Evolutionary conservation across 2,797 vertebrate species (phyloP).

Genomic region (Myotis findleyi): DNA sequence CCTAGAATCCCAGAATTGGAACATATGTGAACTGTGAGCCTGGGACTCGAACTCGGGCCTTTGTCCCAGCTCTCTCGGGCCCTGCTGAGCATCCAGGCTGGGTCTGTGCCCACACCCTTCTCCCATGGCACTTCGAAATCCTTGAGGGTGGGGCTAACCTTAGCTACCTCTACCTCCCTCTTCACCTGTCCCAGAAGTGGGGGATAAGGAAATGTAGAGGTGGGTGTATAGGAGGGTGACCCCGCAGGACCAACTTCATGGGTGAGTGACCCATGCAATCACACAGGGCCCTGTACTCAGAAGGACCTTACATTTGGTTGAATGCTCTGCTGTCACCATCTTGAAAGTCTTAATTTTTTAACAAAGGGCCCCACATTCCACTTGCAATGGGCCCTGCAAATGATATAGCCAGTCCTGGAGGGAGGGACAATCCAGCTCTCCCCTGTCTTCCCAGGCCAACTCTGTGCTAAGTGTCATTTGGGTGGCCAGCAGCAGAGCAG

Average conservation of each 20-base stretch:
- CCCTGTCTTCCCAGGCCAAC: background rate
- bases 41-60: background rate
- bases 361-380: background rate
- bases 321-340: background rate
- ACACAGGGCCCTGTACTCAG: background rate
- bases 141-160: background rate
- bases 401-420: background rate
- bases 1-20: background rate
- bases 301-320: background rate
- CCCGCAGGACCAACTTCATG: too few relatives aligned
- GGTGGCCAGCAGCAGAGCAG: background rate
- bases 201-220: background rate
- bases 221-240: background rate
- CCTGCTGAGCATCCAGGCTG: background rate
- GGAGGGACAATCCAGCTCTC: background rate
- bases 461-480: background rate
- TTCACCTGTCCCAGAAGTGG: background rate
- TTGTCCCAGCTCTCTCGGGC: background rate
- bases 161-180: background rate
- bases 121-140: background rate
- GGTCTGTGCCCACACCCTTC: background rate
- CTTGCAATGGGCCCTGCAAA: background rate
- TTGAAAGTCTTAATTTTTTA: slow-evolving; percentile 31
- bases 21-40: background rate
- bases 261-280: background rate